A percentile compares a stretch with the other conserved stretches of the same genome.
These are phyloP conservation scores for Rhinopomastus cyanomelas DNA, from an alignment of 2,113 vertebrate species.

Conservation along the genomic window DNA sequence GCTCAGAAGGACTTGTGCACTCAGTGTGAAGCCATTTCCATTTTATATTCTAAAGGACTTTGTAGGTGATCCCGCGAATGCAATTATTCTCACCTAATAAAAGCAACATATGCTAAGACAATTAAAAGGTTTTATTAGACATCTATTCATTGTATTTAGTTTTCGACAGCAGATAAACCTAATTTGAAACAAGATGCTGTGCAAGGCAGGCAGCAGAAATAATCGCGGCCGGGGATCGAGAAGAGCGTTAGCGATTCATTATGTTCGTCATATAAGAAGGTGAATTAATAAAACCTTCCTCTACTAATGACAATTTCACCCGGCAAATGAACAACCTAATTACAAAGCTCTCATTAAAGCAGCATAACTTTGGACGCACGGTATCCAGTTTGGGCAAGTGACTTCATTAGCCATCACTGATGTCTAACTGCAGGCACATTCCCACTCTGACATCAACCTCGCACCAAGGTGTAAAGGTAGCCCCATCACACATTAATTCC, in stretches of 20 bases:
- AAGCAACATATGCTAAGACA: constrained; percentile 99
- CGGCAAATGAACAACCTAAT: constrained; percentile 43
- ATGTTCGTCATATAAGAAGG: constrained; percentile 24
- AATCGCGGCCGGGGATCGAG: background rate
- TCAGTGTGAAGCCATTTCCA: constrained; percentile 99
- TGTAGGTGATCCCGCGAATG: constrained; percentile 97
- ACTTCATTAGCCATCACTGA: background rate
- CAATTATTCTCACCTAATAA: constrained; percentile 99
- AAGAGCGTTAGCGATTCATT: constrained; percentile 29
- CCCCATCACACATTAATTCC: background rate
- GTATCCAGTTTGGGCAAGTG: background rate
- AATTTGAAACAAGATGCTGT: constrained; percentile 56
- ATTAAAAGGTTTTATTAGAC: constrained; percentile 99
- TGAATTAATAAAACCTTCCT: constrained; percentile 52
- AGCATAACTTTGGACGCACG: background rate
- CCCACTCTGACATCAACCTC: background rate
- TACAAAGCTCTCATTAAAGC: constrained; percentile 48
- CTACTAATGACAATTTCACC: constrained; percentile 33
- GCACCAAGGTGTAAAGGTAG: background rate
- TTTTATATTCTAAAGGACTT: constrained; percentile 98
- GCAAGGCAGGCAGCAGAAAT: constrained; percentile 50
- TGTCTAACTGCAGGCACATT: background rate
- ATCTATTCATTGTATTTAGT: constrained; percentile 91
- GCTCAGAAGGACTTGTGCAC: constrained; percentile 98
- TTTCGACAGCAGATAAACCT: constrained; percentile 56